A percentile compares a stretch with the other conserved stretches of the same genome.
These are phyloP conservation scores for Pituophis catenifer DNA, from an alignment of 2,113 vertebrate species.

Conservation along the genomic window DNA sequence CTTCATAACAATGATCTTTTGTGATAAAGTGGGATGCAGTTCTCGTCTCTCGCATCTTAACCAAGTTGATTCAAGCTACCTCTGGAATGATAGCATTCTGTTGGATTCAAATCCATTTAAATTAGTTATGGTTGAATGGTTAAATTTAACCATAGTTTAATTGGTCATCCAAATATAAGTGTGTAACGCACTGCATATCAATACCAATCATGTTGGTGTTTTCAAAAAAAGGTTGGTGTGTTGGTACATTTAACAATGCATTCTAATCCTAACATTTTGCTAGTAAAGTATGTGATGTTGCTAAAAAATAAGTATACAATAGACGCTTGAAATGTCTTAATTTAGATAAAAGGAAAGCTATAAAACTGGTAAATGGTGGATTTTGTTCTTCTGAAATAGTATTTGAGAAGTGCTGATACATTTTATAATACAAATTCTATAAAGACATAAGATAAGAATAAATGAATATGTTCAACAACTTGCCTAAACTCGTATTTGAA, in stretches of 20 bases:
- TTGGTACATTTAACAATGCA: background rate
- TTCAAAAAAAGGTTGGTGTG: conserved; percentile 18
- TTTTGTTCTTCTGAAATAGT: background rate
- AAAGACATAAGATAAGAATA: conserved; percentile 36
- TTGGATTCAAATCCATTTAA: background rate
- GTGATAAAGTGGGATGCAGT: background rate
- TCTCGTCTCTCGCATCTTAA: background rate
- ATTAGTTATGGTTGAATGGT: background rate
- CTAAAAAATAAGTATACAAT: background rate
- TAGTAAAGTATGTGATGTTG: background rate
- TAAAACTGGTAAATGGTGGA: background rate
- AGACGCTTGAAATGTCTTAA: background rate
- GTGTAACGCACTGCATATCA: conserved; percentile 10
- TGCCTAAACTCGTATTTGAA: conserved; percentile 5
- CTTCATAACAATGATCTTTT: background rate
- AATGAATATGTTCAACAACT: background rate
- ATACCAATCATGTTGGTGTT: conserved; percentile 20
- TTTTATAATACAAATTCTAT: background rate
- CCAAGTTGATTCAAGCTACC: background rate
- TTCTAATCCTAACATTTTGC: background rate
- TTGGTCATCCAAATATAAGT: background rate
- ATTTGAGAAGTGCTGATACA: conserved; percentile 9
- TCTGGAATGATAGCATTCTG: background rate
- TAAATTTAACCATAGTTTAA: background rate
- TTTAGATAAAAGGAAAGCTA: background rate